Base-by-base conservation (phyloP, 2,797 vertebrate genomes). In the Ceryle rudis region DNA sequence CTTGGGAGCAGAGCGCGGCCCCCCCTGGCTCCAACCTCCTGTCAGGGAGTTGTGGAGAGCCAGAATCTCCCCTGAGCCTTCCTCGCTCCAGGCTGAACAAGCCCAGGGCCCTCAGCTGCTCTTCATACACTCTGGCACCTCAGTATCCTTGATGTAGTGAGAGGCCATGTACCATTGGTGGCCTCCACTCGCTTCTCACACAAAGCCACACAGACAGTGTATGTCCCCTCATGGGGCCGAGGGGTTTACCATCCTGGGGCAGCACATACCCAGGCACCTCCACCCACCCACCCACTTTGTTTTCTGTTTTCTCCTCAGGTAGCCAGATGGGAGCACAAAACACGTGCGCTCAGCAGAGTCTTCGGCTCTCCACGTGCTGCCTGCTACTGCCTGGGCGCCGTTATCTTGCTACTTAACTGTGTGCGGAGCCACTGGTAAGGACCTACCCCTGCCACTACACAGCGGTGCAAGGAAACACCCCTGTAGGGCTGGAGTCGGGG, bases 361-460 rank as follows among this genome's bases (percentile, higher is more conserved):
- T 98, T 99, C 2, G 98, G 98, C 9, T 98, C 99, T 62, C 98
- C 99, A 0, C 96, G 86, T 41, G 15, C 97, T 80, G 99, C 98
- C 89, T 99, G 99, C 93, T 99, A 99, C 98, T 97, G 93, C 91
- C 97, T 99, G 82, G 99, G 98, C 0, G 44, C 96, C 0, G 60
- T 98, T 87, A 99, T 99, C 96, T 84, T 99, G 71, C 84, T 99
- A 39, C 98, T 99, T 65, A 99, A 99, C 44, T 84, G 98, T 7
- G 98, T 98, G 88, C 98, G 99, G 54, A 99, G 99, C 72, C 98
- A 99, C 97, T 99, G 99, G 99, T 99, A 97, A 98, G 98, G 78
- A 73, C 11, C 86, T 46, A 13, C 9, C 42, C 52, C 66, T 39
- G 3, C 65, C 54, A 46, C 80, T 60, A 0, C 1, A 0, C 8